phyloP scores from a whole-genome alignment of 1,140 invertebrate species.

The Linepithema humile region DNA sequence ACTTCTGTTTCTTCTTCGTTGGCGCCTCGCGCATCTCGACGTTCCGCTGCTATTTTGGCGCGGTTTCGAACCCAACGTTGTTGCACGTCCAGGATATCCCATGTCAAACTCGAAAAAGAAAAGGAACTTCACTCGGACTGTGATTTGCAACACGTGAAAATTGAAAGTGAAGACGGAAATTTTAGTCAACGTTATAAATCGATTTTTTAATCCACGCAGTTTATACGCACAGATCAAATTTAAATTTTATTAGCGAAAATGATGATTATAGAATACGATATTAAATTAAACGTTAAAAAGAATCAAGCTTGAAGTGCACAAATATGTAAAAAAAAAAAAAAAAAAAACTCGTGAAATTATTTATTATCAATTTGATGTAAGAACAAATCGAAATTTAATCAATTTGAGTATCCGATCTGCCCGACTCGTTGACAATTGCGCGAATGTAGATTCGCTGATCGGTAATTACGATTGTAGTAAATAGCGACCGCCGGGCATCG shows the following conservation, averaged over 20 bases:
- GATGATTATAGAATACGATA: too few relatives aligned
- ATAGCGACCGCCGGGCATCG: too few relatives aligned
- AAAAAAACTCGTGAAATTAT: too few relatives aligned
- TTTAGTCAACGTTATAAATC: background rate
- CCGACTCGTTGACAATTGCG: too few relatives aligned
- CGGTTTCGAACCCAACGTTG: constrained; percentile 18
- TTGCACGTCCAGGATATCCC: constrained; percentile 45
- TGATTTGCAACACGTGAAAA: background rate
- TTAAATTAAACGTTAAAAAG: too few relatives aligned
- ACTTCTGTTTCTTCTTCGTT: constrained; percentile 42
- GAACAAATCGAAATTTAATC: too few relatives aligned
- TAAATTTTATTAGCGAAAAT: background rate
- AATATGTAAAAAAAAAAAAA: too few relatives aligned
- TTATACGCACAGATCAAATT: background rate
- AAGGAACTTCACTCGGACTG: constrained; percentile 19
- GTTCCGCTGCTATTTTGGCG: constrained; percentile 75
- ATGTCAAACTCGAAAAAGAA: constrained; percentile 46
- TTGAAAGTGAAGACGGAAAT: background rate
- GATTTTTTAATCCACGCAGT: background rate
- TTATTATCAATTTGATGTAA: too few relatives aligned
- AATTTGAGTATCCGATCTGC: too few relatives aligned
- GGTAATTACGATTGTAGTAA: too few relatives aligned
- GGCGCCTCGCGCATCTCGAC: constrained; percentile 37
- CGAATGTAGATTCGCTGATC: too few relatives aligned
- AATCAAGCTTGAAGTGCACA: too few relatives aligned